A percentile compares a stretch with the other conserved stretches of the same genome.
These are phyloP conservation scores for Nibea coibor DNA, from an alignment of 2,113 vertebrate species.

Conservation along the genomic window DNA sequence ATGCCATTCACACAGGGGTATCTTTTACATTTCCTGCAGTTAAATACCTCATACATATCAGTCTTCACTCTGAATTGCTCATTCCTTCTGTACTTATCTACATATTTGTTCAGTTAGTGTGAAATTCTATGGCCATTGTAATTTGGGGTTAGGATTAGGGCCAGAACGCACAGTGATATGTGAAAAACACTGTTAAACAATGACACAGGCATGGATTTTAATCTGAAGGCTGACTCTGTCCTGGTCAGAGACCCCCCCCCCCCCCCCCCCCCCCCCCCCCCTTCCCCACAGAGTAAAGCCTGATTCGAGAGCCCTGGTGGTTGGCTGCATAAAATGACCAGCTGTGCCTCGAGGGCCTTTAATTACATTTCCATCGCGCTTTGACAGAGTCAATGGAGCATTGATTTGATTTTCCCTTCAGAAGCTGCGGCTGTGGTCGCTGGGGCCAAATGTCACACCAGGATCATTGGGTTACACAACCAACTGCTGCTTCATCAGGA, in stretches of 20 bases:
- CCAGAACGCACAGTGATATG: neutral
- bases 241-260: constrained; percentile 2
- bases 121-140: neutral
- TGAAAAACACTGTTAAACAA: neutral
- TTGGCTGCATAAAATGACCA: constrained; percentile 78
- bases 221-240: constrained; percentile 16
- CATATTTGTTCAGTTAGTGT: neutral
- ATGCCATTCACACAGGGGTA: no score
- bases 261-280: constrained; percentile 2
- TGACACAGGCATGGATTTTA: constrained; percentile 7
- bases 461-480: constrained; percentile 80
- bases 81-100: neutral
- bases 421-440: constrained; percentile 68
- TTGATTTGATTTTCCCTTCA: constrained; percentile 85
- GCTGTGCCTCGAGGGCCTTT: constrained; percentile 77
- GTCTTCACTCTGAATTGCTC: neutral
- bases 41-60: neutral
- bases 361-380: constrained; percentile 84
- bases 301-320: constrained; percentile 54
- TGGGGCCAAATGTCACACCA: constrained; percentile 78
- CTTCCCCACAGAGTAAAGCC: constrained; percentile 33
- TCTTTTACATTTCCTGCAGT: no score
- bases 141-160: neutral
- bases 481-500: constrained; percentile 51
- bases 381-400: constrained; percentile 82